Evolutionary conservation across 2,113 vertebrate genomes (phyloP).

Genomic region (Lophura nycthemera): DNA sequence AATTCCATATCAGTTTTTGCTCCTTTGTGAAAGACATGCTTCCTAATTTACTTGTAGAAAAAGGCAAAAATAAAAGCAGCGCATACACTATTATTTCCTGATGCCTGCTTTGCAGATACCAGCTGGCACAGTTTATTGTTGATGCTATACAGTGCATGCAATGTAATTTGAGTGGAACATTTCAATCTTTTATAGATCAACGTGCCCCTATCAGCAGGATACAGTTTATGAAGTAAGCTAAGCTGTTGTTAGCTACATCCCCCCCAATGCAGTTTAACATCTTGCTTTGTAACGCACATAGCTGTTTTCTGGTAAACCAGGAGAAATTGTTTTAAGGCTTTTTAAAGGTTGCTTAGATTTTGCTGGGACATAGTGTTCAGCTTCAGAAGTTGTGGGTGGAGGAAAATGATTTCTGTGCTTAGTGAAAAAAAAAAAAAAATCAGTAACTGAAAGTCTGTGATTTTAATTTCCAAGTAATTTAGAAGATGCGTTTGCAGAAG

Average conservation of each 20-base stretch:
- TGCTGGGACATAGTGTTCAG: neutral
- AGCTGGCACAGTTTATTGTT: neutral
- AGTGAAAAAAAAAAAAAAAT: neutral
- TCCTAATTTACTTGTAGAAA: neutral
- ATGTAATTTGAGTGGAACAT: neutral
- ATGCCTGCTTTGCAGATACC: neutral
- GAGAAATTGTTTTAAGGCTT: neutral
- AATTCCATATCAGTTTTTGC: neutral
- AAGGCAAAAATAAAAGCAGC: neutral
- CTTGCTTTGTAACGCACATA: neutral
- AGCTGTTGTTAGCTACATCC: neutral
- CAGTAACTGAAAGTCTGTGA: neutral
- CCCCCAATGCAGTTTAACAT: neutral
- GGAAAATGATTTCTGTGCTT: neutral
- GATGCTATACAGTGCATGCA: neutral
- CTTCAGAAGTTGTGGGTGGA: conserved; percentile 5
- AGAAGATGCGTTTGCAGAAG: neutral
- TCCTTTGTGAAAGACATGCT: neutral
- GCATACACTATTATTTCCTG: rapidly evolving
- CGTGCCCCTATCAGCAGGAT: neutral
- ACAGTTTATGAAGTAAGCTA: neutral
- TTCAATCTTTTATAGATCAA: neutral
- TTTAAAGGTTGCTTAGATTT: neutral
- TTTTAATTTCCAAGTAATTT: conserved; percentile 26
- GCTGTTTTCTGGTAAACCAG: neutral